phyloP scores from a whole-genome alignment of 2,797 vertebrate genomes.

The Miichthys miiuy region DNA sequence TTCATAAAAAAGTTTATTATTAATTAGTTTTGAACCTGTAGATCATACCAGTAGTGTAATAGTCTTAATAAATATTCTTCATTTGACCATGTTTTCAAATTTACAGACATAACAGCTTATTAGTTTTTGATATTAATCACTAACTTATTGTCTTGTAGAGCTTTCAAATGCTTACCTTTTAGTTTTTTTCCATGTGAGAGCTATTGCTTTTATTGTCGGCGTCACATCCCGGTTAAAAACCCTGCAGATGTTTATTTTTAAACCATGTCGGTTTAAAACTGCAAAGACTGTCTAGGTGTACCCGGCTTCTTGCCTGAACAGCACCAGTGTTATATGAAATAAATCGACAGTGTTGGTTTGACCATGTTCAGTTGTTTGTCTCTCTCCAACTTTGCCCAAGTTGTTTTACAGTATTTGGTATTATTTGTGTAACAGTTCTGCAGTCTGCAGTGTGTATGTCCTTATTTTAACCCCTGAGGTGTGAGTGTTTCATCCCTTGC shows the following conservation, averaged over 20 bases:
- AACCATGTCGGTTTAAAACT: conserved; percentile 15
- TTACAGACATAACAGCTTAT: not conserved
- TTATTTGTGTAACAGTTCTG: conserved; percentile 52
- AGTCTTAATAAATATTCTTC: not conserved
- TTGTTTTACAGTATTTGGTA: conserved; percentile 43
- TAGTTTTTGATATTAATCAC: not conserved
- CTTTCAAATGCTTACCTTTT: not conserved
- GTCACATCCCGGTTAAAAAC: not conserved
- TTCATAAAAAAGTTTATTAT: conserved; percentile 9
- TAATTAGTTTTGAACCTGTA: conserved; percentile 17
- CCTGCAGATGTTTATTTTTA: not conserved
- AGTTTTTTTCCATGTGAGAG: not conserved
- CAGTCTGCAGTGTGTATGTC: conserved; percentile 54
- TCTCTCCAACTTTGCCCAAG: conserved; percentile 47
- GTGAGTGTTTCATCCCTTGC: conserved; percentile 83
- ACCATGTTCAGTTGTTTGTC: conserved; percentile 24
- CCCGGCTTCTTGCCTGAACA: not conserved
- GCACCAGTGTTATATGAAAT: conserved; percentile 17
- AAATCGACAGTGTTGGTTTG: conserved; percentile 3
- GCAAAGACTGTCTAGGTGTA: not conserved
- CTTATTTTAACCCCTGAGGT: conserved; percentile 68
- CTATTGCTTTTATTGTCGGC: not conserved
- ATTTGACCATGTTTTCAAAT: not conserved
- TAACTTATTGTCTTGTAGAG: not conserved
- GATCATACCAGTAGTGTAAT: not conserved